Evolutionary conservation across 2,113 vertebrate species (phyloP), one percentile per base, ranked within the genome.

Genomic region (Antechinus flavipes): DNA sequence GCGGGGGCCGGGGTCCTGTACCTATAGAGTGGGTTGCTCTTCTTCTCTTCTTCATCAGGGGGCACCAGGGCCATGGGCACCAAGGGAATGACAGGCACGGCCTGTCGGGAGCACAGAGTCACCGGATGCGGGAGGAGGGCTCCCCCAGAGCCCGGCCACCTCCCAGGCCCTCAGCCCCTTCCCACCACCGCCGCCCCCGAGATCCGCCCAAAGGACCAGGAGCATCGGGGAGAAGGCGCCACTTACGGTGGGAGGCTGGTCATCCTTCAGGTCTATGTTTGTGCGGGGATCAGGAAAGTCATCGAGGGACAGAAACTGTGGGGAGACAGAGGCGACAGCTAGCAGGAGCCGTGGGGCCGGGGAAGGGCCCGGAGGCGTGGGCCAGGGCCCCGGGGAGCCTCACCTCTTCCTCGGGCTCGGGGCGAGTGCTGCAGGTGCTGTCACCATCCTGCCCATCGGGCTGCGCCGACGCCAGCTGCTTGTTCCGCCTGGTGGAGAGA

Each of bases 21-120:
- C 99, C 99, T 99, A 97, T 99, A 97, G 27, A 99, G 98, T 0
- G 99, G 99, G 14, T 98, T 98, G 23, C 97, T 98, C 42, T 98
- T 99, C 97, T 99, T 99, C 95, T 99, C 99, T 0, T 58, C 14
- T 0, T 99, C 98, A 0, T 99, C 99, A 0, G 98, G 98, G 10
- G 99, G 98, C 47, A 99, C 98, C 95, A 99, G 98, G 92, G 99
- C 98, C 98, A 99, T 98, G 0, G 99, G 99, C 35, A 99, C 99
- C 50, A 99, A 98, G 61, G 99, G 99, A 2, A 98, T 42, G 6
- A 99, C 95, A 0, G 55, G 92, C 30, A 99, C 97, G 0, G 92
- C 92, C 99, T 99, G 96, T 90, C 2, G 42, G 47, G 95, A 54
- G 90, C 0, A 11, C 16, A 0, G 26, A 68, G 61, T 0, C 30